Evolutionary conservation across 2,888 invertebrate species (phyloP).

Genomic region (Plebejus anna): DNA sequence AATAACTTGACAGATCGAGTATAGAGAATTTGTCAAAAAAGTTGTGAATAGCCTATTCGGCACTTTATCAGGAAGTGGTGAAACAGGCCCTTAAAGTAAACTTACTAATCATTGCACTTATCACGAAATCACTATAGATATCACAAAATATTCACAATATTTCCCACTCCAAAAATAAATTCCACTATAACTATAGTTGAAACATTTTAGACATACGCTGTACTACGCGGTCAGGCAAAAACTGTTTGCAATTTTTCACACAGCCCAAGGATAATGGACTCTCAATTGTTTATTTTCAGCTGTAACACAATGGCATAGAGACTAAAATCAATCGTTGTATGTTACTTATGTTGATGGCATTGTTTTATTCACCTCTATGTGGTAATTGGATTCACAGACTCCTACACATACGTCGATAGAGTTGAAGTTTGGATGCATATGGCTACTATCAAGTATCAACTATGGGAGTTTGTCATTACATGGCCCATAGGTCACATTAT

Average conservation of each 20-base stretch:
- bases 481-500: no score
- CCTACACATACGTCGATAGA: neutral
- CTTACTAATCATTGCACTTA: slow-evolving; percentile 7
- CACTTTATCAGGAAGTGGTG: no score
- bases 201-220: neutral
- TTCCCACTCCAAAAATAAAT: neutral
- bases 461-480: no score
- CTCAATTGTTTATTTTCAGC: neutral
- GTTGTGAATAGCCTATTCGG: no score
- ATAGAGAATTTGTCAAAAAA: no score
- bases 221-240: neutral
- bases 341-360: neutral
- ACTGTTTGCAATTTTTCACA: slow-evolving; percentile 18
- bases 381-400: neutral
- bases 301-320: neutral
- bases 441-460: neutral
- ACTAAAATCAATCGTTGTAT: neutral
- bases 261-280: neutral
- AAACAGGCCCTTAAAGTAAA: neutral
- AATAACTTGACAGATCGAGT: no score
- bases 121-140: neutral
- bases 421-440: neutral
- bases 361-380: neutral
- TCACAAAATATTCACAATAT: neutral
- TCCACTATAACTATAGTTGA: neutral